phyloP scores from a whole-genome alignment of 2,888 invertebrate genomes.

The Anticlea derivata region DNA sequence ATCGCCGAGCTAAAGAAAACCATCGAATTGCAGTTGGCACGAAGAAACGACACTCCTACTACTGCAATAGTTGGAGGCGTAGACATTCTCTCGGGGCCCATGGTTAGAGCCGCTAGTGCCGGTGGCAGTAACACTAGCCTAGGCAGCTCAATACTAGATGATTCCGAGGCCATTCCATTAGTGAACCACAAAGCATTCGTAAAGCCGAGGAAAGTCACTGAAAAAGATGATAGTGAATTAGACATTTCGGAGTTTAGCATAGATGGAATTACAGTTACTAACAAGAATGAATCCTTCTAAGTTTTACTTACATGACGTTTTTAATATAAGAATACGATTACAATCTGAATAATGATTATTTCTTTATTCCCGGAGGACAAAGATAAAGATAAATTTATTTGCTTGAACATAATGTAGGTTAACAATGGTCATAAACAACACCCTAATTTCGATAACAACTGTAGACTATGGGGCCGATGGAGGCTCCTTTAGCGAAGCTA shows the following conservation, averaged over 20 bases:
- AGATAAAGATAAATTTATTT: too few species aligned
- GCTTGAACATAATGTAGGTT: too few species aligned
- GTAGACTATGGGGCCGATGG: too few species aligned
- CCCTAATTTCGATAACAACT: too few species aligned
- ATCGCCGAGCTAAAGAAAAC: constrained; percentile 81
- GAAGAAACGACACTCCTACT: constrained; percentile 63
- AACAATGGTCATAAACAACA: too few species aligned
- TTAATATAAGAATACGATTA: constrained; percentile 3
- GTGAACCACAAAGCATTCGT: constrained; percentile 55
- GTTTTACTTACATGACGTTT: neutral
- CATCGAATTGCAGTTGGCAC: constrained; percentile 81
- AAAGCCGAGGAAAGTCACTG: constrained; percentile 53
- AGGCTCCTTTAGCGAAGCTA: too few species aligned
- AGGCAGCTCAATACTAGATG: constrained; percentile 77
- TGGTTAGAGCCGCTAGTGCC: constrained; percentile 53
- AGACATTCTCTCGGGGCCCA: constrained; percentile 59
- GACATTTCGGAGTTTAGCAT: constrained; percentile 75
- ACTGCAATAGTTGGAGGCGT: constrained; percentile 64
- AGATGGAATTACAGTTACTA: constrained; percentile 50
- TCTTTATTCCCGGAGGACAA: neutral
- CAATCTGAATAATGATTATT: neutral
- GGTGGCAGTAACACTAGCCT: constrained; percentile 78
- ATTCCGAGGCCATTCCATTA: constrained; percentile 57
- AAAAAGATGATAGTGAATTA: constrained; percentile 73
- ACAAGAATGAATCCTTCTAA: constrained; percentile 60